These are phyloP conservation scores for Dendropsophus ebraccatus DNA, from an alignment of 2,113 vertebrate species.

Conservation along the genomic window DNA sequence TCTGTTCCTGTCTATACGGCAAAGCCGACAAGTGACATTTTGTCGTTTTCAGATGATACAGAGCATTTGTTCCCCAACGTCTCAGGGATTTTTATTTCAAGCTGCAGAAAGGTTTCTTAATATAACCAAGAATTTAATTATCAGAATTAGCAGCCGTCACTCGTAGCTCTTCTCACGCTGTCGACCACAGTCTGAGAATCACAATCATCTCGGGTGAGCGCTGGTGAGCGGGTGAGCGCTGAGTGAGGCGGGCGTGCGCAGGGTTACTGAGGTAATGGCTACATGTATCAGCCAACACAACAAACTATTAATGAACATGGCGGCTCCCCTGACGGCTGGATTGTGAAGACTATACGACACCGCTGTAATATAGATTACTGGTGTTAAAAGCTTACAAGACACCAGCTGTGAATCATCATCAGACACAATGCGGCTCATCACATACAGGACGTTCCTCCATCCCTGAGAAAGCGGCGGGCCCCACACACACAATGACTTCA, in stretches of 20 bases:
- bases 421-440: slow-evolving; percentile 12
- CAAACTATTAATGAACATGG: background rate
- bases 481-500: slow-evolving; percentile 3
- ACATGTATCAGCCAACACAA: background rate
- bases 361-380: slow-evolving; percentile 10
- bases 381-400: background rate
- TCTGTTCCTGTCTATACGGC: background rate
- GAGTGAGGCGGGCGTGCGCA: slow-evolving; percentile 23
- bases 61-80: background rate
- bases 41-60: too few relatives aligned
- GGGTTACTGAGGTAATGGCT: background rate
- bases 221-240: background rate
- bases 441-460: background rate
- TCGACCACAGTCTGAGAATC: background rate
- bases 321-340: background rate
- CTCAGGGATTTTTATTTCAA: background rate
- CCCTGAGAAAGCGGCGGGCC: background rate
- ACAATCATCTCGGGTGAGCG: background rate
- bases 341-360: background rate
- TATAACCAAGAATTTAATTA: background rate
- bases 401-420: slow-evolving; percentile 1
- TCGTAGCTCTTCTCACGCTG: background rate
- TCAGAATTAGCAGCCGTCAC: background rate
- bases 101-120: background rate
- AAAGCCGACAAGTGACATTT: background rate